Base-by-base conservation (phyloP, 1,140 invertebrate species). In the Trissolcus basalis region DNA sequence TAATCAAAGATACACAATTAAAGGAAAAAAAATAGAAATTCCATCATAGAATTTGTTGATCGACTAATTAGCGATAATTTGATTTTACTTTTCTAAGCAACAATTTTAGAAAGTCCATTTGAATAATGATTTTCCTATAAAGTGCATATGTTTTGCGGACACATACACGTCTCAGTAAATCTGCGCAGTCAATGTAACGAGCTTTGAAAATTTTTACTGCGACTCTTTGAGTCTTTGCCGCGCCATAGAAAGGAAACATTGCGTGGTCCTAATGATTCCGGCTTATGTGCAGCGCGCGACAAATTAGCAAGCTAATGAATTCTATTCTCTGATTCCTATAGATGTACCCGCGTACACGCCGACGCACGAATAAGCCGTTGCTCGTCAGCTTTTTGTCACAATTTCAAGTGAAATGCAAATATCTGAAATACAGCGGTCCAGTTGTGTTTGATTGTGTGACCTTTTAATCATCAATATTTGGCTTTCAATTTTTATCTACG, bases 281-380 rank as follows among this genome's bases (percentile, higher is more conserved):
- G 65, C 60, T 76, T 70, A 65, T 54, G 59, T 55, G 56, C 65
- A 67, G 56, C 73, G 67, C 73, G 67, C 67, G 67, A 70, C 73
- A 76, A 76, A 76, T 75, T 76, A 76, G 65, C 60, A 76, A 59
- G 44, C 74, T 77, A 71, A 77, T 71, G 74, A 71, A 71, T 77
- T 77, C 74, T 77, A 77, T 77, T 77, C 67, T 76, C 48, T 45
- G 56, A 53, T 51, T 60, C 19, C 65, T 70, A 70, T 67, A 67
- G 64, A 69, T 39, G 48, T 50, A 43, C 35, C 64, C 60, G 60
- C 49, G 71, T 49, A 53, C 58, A 45, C 44, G 51, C 44, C 61
- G 63, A 61, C 63, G 49, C 67, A 48, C 58, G 64, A 68, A 64
- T 14, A 64, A 69, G 59, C 64, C 47, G 58, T 68, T 56, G 71